These are phyloP conservation scores for Eonycteris spelaea DNA, from an alignment of 2,113 vertebrate species.

Conservation along the genomic window DNA sequence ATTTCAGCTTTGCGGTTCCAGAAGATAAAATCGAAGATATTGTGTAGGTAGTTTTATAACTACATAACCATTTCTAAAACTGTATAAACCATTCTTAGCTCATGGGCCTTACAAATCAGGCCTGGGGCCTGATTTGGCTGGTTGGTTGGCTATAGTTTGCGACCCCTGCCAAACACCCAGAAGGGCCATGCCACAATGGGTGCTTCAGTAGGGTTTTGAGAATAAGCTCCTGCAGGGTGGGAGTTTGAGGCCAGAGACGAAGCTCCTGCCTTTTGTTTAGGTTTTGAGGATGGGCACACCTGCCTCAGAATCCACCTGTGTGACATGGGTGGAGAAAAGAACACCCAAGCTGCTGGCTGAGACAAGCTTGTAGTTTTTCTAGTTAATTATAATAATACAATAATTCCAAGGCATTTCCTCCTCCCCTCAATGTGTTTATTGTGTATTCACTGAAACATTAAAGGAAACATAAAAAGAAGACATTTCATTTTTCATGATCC, in stretches of 20 bases:
- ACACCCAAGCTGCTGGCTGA: neutral
- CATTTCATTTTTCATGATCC: neutral
- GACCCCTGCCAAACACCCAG: neutral
- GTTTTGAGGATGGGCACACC: neutral
- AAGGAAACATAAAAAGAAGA: constrained; percentile 1
- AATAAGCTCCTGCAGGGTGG: neutral
- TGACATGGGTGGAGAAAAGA: neutral
- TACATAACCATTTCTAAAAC: neutral
- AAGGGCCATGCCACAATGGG: neutral
- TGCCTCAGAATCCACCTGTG: neutral
- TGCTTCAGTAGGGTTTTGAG: neutral
- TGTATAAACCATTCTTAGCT: neutral
- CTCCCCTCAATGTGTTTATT: neutral
- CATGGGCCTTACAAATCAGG: neutral
- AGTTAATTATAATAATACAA: neutral
- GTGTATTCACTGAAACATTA: neutral
- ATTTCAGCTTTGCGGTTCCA: neutral
- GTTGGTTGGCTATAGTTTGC: neutral
- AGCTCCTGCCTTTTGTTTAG: neutral
- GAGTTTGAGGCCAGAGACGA: neutral
- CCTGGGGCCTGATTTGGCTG: fast-evolving
- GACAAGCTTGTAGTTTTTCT: neutral
- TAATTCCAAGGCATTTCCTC: neutral
- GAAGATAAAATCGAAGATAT: neutral
- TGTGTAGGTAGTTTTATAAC: neutral